A percentile compares a stretch with the other conserved stretches of the same genome.
Evolutionary conservation across 2,888 invertebrate species (phyloP).

Genomic region (Philhelius pedissequus): DNA sequence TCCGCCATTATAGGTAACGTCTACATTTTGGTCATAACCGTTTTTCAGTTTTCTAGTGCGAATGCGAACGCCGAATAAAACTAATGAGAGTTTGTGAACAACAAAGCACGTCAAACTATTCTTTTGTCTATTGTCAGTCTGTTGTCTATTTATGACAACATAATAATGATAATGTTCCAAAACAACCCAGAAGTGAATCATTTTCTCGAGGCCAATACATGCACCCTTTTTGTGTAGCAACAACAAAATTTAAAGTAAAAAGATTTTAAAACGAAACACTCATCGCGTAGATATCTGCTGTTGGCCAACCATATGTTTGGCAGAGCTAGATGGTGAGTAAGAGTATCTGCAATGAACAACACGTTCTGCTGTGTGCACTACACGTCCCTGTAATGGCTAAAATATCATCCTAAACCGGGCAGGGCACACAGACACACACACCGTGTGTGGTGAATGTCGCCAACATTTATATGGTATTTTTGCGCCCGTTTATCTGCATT

Average conservation of each 20-base stretch:
- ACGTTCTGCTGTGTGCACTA: conserved; percentile 45
- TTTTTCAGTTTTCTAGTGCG: no score
- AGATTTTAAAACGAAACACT: not conserved
- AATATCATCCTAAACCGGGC: conserved; percentile 45
- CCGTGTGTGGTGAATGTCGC: conserved; percentile 37
- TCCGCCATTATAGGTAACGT: no score
- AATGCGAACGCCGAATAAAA: no score
- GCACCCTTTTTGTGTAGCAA: not conserved
- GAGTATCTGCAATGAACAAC: conserved; percentile 25
- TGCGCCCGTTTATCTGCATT: conserved; percentile 66
- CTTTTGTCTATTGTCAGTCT: no score
- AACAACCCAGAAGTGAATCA: no score
- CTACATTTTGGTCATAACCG: no score
- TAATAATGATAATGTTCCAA: no score
- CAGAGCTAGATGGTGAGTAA: not conserved
- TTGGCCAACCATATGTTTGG: conserved; percentile 31
- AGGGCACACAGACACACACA: conserved; percentile 13
- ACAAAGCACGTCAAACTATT: no score
- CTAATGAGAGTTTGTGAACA: no score
- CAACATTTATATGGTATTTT: conserved; percentile 60
- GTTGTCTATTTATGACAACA: no score
- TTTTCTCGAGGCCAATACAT: not conserved
- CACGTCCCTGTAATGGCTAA: conserved; percentile 60
- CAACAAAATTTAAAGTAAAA: not conserved
- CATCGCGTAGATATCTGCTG: conserved; percentile 31